Evolutionary conservation across 1,140 invertebrate genomes (phyloP), one percentile per base, ranked within the genome.

Genomic region (Acromyrmex heyeri): DNA sequence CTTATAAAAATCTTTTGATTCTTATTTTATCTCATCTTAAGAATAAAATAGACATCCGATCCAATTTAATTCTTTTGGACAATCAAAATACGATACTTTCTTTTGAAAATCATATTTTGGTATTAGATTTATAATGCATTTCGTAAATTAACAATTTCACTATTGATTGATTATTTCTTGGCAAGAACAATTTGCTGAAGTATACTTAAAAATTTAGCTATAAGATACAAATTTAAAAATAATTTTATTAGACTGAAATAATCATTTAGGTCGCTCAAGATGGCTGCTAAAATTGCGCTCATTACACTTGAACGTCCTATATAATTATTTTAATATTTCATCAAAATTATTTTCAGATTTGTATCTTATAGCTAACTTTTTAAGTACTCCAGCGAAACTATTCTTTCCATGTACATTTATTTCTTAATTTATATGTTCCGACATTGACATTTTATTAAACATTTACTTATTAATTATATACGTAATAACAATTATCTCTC

Each of bases 381-480:
- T 44, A 10, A 44, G 1, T 44, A 44, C 8, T 44, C 2, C 38
- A 10, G 8, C 38, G 10, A 10, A 44, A 44, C 38, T 44, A 10
- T 10, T 44, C 8, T 44, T 44, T 44, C 38, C 8, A 10, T 44
- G 1, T 48, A 18, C 7, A 30, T 30, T 72, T 72, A 3, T 30
- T 21, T 21, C 38, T 44, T 10, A 44, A 7, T n/a, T 30, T 30
- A 48, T 27, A 1, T 30, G 14, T 70, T 1, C 3, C 27, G 1
- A 72, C 0, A 72, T 55, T n/a, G 70, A 14, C 30, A 73, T 34
- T 21, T 73, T 73, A 2, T 21, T 73, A 18, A 73, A 21, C 10
- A n/a, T 69, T 38, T 69, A 69, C 21, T 0, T 34, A 55, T 0
- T 34, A 55, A 72, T 55, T n/a, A 34, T 55, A 62, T 24, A 34